Conservation (phyloP, 2,888 invertebrate species). For the Tiliacea aurago region DNA sequence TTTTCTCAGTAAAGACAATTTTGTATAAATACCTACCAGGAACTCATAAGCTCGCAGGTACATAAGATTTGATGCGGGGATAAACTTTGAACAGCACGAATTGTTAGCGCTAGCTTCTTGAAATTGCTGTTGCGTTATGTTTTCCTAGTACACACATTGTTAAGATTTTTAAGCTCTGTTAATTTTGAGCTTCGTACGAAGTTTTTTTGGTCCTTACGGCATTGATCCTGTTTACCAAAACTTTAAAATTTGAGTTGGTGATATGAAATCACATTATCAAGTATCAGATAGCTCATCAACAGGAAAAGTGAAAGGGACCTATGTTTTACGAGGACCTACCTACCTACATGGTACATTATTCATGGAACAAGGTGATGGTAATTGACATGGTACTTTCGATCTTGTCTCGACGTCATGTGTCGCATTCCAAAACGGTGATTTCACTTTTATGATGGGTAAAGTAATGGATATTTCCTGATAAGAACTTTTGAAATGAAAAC, state of each 20-base stretch:
- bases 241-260: not conserved
- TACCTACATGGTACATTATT: conserved; percentile 58
- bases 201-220: not conserved
- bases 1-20: conserved; percentile 77
- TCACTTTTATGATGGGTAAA: conserved; percentile 55
- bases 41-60: conserved; percentile 64
- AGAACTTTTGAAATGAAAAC: not conserved
- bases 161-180: conserved; percentile 6
- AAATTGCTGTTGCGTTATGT: conserved; percentile 56
- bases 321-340: conserved; percentile 34
- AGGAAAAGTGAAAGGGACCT: conserved; percentile 54
- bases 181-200: conserved; percentile 1
- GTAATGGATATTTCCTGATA: conserved; percentile 3
- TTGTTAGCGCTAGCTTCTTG: conserved; percentile 34
- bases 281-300: conserved; percentile 38
- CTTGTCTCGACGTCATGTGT: conserved; percentile 44
- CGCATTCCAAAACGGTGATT: conserved; percentile 58
- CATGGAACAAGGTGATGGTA: conserved; percentile 55
- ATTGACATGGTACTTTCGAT: conserved; percentile 63
- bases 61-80: conserved; percentile 57
- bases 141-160: conserved; percentile 57
- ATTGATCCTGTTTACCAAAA: not conserved
- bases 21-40: conserved; percentile 74
- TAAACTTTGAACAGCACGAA: conserved; percentile 52
- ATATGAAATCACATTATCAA: not conserved